Conservation (phyloP, 2,888 invertebrate genomes). For the Plagodis dolabraria region DNA sequence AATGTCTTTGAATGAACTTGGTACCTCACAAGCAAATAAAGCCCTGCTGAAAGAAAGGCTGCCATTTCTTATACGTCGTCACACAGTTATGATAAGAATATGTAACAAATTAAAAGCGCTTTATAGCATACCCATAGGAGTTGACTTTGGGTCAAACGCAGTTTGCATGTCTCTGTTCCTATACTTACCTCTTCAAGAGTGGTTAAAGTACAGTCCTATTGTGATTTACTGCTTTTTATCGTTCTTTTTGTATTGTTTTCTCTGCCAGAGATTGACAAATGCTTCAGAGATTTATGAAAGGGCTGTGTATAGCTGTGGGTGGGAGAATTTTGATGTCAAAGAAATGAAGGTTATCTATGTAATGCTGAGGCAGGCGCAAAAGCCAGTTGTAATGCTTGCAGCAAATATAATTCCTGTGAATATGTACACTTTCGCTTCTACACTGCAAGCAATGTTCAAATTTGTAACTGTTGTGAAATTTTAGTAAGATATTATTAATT, state of each 20-base stretch:
- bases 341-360: constrained; percentile 60
- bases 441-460: constrained; percentile 67
- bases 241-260: constrained; percentile 71
- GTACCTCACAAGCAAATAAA: constrained; percentile 39
- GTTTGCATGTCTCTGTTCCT: constrained; percentile 66
- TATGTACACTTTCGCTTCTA: constrained; percentile 70
- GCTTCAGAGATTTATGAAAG: constrained; percentile 64
- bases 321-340: constrained; percentile 66
- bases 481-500: constrained; percentile 2
- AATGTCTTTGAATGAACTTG: constrained; percentile 46
- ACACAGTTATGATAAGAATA: constrained; percentile 52
- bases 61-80: constrained; percentile 53
- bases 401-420: constrained; percentile 74
- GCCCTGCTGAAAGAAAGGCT: constrained; percentile 49
- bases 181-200: constrained; percentile 59
- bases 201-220: constrained; percentile 62
- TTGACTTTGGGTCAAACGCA: constrained; percentile 67
- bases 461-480: constrained; percentile 67
- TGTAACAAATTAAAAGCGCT: constrained; percentile 56
- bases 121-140: constrained; percentile 67
- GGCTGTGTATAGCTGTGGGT: constrained; percentile 70
- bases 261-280: constrained; percentile 66
- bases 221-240: constrained; percentile 62
- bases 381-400: constrained; percentile 61
- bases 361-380: constrained; percentile 66